Base-by-base conservation (phyloP, 2,113 vertebrate genomes). In the Pleuronectes platessa region DNA sequence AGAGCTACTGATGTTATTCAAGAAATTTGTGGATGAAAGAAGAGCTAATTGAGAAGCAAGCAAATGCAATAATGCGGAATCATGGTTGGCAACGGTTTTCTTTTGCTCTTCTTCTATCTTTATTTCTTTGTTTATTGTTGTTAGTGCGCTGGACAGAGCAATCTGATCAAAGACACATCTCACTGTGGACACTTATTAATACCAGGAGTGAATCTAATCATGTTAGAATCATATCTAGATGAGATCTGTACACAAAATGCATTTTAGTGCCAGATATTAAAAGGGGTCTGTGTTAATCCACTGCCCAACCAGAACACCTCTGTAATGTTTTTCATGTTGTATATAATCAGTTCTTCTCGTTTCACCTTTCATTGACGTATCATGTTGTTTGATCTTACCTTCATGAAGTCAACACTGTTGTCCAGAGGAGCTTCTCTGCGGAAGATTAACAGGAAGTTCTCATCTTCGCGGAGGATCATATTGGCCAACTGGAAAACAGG, bases 331-430 rank as follows among this genome's bases (percentile, higher is more conserved):
- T 40, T 20, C 0, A 42, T 11, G 18, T 10, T 53, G n/a, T 54
- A 31, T 21, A 21, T 7, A 40, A 27, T 54, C 3, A 8, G 10
- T 11, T 56, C 9, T 23, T 18, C 6, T 24, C 14, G 0, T 53
- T 13, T 37, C 5, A 42, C 18, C 27, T 27, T 37, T 60, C n/a
- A 66, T 2, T 47, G 5, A 59, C 17, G 27, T 20, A 56, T 35
- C 17, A n/a, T 74, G 20, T 6, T 12, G 1, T 27, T 2, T 37
- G n/a, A 51, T 75, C 90, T 68, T 76, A 98, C 98, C 95, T 95
- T 91, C 96, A 99, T 99, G 68, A 99, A 99, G 76, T 99, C 97
- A 58, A 99, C 97, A 0, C 97, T 99, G 92, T 96, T 99, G 90
- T 98, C 96, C 93, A 99, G 86, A 53, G 94, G 94, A 40, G 96